Percentiles rank a stretch among this genome's conserved stretches.
Evolutionary conservation across 2,888 invertebrate species (phyloP).

Genomic region (Cosmia pyralina): DNA sequence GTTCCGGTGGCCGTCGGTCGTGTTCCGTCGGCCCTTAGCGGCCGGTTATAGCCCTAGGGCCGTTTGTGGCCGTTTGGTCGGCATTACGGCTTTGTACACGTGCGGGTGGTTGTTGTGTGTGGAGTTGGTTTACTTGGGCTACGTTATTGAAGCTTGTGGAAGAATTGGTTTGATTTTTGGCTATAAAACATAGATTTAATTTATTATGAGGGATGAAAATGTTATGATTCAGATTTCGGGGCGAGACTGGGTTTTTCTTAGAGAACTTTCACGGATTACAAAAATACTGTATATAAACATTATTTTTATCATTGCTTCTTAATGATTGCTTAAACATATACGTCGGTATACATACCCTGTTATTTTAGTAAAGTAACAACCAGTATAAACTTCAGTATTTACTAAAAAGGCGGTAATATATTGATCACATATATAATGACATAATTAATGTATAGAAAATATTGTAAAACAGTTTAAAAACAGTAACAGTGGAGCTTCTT

Average conservation of each 20-base stretch:
- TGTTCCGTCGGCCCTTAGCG: constrained; percentile 61
- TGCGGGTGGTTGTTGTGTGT: constrained; percentile 14
- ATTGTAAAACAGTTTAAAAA: too few relatives aligned
- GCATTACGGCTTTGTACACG: constrained; percentile 54
- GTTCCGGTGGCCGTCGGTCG: constrained; percentile 58
- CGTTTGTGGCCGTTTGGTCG: constrained; percentile 74
- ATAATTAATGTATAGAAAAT: too few relatives aligned
- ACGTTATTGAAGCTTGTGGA: not conserved
- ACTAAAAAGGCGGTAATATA: too few relatives aligned
- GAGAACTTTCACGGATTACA: not conserved
- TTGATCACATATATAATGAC: too few relatives aligned
- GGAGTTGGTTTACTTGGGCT: constrained; percentile 24
- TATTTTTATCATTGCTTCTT: too few relatives aligned
- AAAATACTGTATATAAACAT: too few relatives aligned
- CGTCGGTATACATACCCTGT: too few relatives aligned
- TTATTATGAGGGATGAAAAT: not conserved
- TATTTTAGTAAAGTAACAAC: too few relatives aligned
- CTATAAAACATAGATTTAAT: not conserved
- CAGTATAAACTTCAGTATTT: too few relatives aligned
- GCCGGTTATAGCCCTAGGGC: constrained; percentile 72
- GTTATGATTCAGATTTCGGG: not conserved
- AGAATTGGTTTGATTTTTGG: not conserved
- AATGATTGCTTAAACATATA: too few relatives aligned
- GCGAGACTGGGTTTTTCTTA: not conserved
- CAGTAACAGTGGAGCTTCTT: too few relatives aligned